Percentiles rank a stretch among this genome's conserved stretches.
Conservation (phyloP, 1,140 invertebrate species). For the Chionoecetes opilio region DNA sequence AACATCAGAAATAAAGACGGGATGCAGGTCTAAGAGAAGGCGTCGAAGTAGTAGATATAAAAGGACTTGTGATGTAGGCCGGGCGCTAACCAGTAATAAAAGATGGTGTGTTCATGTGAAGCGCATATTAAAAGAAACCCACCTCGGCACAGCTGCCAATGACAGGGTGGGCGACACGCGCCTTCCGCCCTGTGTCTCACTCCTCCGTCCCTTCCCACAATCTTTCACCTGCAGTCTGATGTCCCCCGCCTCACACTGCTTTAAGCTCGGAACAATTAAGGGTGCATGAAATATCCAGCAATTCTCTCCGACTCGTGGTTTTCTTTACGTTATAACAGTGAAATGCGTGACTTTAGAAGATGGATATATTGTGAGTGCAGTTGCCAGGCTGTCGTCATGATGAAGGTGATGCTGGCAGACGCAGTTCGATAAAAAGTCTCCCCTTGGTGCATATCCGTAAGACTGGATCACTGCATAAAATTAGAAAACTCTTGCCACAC, state of each 20-base stretch:
- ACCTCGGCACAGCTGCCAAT: slow-evolving; percentile 59
- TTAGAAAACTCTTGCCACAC: slow-evolving; percentile 70
- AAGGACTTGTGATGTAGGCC: slow-evolving; percentile 29
- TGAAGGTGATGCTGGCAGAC: background rate
- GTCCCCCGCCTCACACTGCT: background rate
- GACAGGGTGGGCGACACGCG: slow-evolving; percentile 63
- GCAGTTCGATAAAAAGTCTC: slow-evolving; percentile 54
- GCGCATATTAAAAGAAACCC: slow-evolving; percentile 58
- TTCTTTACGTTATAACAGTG: background rate
- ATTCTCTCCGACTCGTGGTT: no score
- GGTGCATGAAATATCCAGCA: background rate
- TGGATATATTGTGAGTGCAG: background rate
- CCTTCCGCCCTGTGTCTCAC: slow-evolving; percentile 50
- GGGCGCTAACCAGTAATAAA: slow-evolving; percentile 32
- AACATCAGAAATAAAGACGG: background rate
- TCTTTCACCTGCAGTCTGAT: slow-evolving; percentile 59
- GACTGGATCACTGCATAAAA: slow-evolving; percentile 72
- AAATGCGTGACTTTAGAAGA: background rate
- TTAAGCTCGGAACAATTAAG: background rate
- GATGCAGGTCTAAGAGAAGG: background rate
- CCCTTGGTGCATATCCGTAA: slow-evolving; percentile 75
- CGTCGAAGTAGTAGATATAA: background rate
- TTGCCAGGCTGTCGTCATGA: background rate
- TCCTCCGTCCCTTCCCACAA: slow-evolving; percentile 69
- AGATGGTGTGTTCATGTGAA: slow-evolving; percentile 37